Evolutionary conservation across 2,888 invertebrate genomes (phyloP).

Genomic region (Rhamnusium bicolor): DNA sequence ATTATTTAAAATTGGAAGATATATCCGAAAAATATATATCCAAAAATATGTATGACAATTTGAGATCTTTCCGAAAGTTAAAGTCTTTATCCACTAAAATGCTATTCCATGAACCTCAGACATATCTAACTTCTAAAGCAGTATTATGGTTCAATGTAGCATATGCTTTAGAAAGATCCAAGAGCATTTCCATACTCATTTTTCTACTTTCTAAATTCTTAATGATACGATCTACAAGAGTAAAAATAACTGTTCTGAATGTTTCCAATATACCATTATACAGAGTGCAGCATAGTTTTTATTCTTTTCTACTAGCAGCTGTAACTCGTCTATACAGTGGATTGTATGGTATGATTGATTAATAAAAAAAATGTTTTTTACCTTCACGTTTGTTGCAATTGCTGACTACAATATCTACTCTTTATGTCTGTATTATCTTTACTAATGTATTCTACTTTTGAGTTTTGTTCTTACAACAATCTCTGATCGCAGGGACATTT

Average conservation of each 20-base stretch:
- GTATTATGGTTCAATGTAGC: no score
- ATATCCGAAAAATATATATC: no score
- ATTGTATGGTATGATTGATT: neutral
- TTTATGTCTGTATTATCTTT: neutral
- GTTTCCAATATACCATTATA: neutral
- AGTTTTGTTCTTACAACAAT: neutral
- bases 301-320: neutral
- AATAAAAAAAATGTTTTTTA: neutral
- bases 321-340: neutral
- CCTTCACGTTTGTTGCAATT: neutral
- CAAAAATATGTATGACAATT: no score
- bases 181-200: no score
- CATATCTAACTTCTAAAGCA: no score
- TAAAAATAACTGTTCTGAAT: neutral
- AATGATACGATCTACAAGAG: neutral
- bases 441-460: neutral
- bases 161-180: no score
- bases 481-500: neutral
- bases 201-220: neutral
- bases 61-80: no score
- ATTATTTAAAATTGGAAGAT: no score
- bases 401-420: neutral
- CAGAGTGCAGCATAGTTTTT: neutral
- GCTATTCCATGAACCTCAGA: no score
- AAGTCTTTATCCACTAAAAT: no score